Base-by-base conservation (phyloP, 2,797 vertebrate species). In the Melanotaenia nigrans region DNA sequence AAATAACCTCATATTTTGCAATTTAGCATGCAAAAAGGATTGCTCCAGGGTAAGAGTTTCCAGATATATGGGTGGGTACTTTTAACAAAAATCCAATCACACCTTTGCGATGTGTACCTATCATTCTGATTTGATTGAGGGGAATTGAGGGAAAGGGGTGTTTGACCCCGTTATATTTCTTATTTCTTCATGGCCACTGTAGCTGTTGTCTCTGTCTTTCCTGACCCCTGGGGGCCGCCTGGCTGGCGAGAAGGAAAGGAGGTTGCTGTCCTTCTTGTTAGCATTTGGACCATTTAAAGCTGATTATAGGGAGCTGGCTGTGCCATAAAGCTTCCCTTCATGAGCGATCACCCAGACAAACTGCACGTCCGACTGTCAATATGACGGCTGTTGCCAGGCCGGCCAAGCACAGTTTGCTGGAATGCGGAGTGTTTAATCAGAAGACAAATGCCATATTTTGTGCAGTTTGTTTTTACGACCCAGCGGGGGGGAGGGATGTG, bases 361-460 rank as follows among this genome's bases (percentile, higher is more conserved):
- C 77, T 35, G 30, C 85, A 87, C 59, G 84, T 92, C 92, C 61
- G n/a, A 87, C 90, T 77, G 85, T 92, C 91, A 92, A 85, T 79
- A 89, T 91, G 90, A 91, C 36, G 78, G 87, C 85, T 76, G 93
- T 94, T 93, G 87, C 92, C 80, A 32, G 81, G 93, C 79, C 82
- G 66, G 81, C 91, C 63, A 16, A 79, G 73, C 72, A 32, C 81
- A 77, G 81, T 75, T 68, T 64, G 74, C 78, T 79, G 92, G 93
- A 93, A 94, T 93, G 92, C 1, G 68, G 75, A 79, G 86, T 87
- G 85, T 94, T 91, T 90, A 89, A 92, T 92, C 86, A 84, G 78
- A 86, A 86, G 83, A 93, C 90, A 91, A 93, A 93, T 80, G 81
- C 79, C 82, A 88, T 90, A 92, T 92, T 92, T 92, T 90, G 75